Evolutionary conservation across 2,888 invertebrate genomes (phyloP).

Genomic region (Machimus rusticus): DNA sequence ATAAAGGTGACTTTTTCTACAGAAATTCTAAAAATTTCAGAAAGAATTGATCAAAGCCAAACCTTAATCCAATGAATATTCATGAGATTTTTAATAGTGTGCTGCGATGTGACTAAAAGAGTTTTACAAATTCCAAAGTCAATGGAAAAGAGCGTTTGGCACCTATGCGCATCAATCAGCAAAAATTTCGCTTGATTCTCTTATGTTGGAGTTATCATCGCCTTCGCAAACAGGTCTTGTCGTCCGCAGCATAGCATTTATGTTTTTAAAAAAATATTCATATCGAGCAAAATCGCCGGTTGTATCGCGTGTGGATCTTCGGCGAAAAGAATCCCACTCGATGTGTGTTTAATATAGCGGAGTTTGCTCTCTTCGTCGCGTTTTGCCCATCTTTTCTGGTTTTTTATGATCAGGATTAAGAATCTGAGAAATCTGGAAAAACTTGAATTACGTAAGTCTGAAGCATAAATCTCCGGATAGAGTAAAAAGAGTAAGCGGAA

Average conservation of each 20-base stretch:
- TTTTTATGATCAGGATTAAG: background rate
- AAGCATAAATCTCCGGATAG: background rate
- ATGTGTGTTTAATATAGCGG: background rate
- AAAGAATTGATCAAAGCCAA: background rate
- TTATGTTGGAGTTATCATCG: background rate
- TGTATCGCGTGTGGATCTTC: background rate
- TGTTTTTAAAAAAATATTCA: background rate
- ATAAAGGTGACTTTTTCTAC: background rate
- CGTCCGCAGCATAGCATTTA: background rate
- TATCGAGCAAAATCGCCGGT: background rate
- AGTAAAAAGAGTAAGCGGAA: background rate
- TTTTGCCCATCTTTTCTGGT: background rate
- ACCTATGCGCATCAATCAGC: background rate
- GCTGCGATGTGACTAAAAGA: background rate
- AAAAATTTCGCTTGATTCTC: background rate
- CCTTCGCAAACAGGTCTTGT: background rate
- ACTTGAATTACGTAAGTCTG: constrained; percentile 42
- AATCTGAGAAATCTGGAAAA: constrained; percentile 39
- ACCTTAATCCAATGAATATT: background rate
- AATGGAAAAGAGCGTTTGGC: background rate
- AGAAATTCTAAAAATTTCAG: background rate
- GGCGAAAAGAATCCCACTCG: background rate
- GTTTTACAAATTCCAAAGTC: background rate
- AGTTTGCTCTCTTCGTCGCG: background rate
- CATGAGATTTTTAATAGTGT: background rate